Evolutionary conservation across 1,140 invertebrate genomes (phyloP).

Genomic region (Arion vulgaris): DNA sequence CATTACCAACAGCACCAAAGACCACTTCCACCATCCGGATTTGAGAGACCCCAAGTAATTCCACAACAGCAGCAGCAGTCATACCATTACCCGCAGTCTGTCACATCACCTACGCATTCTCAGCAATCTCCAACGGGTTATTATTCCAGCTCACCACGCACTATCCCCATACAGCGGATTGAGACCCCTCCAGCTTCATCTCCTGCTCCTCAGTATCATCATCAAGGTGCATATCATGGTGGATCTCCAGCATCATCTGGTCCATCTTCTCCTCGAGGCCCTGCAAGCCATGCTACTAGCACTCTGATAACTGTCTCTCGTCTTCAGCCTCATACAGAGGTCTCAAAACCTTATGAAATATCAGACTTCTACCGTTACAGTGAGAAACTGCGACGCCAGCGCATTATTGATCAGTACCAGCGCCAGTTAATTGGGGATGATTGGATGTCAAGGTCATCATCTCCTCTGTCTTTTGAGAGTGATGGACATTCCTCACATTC

Average conservation of each 20-base stretch:
- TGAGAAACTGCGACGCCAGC: slow-evolving; percentile 86
- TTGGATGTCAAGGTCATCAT: slow-evolving; percentile 49
- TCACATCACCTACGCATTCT: slow-evolving; percentile 16
- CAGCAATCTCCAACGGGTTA: slow-evolving; percentile 11
- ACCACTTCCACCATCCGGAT: slow-evolving; percentile 21
- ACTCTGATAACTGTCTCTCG: slow-evolving; percentile 59
- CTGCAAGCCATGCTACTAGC: slow-evolving; percentile 44
- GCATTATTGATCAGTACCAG: slow-evolving; percentile 62
- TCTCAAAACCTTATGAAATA: slow-evolving; percentile 96
- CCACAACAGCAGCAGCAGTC: slow-evolving; percentile 6
- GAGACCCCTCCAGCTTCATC: slow-evolving; percentile 20
- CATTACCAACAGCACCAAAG: slow-evolving; percentile 27
- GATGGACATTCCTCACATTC: slow-evolving; percentile 45
- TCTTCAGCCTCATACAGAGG: slow-evolving; percentile 82
- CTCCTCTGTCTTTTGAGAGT: slow-evolving; percentile 56
- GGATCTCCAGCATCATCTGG: slow-evolving; percentile 26
- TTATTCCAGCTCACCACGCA: background rate
- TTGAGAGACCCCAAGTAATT: slow-evolving; percentile 10
- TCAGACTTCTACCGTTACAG: slow-evolving; percentile 98
- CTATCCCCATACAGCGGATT: slow-evolving; percentile 32
- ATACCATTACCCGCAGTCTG: background rate
- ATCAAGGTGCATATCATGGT: background rate
- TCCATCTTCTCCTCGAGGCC: slow-evolving; percentile 35
- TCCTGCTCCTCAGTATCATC: slow-evolving; percentile 6
- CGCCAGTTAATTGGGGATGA: slow-evolving; percentile 54